Percentiles rank a stretch among this genome's conserved stretches.
These are phyloP conservation scores for Mus spretus DNA, from an alignment of 2,797 vertebrate species.

Conservation along the genomic window DNA sequence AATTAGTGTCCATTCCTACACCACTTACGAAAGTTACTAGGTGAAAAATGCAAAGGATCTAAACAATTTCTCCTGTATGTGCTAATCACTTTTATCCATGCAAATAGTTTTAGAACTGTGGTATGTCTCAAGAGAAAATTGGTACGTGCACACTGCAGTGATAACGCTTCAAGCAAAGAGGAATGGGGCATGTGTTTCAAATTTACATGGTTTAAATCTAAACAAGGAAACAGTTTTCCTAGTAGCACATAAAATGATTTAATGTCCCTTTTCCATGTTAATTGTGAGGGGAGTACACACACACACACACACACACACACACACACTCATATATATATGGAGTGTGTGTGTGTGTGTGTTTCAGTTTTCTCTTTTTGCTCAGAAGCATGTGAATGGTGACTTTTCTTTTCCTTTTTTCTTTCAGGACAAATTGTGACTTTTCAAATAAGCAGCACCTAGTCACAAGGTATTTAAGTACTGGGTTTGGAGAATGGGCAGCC, in stretches of 20 bases:
- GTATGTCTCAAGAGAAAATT: not conserved
- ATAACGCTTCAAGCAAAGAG: not conserved
- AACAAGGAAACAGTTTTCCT: slow-evolving; percentile 42
- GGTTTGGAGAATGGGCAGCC: not conserved
- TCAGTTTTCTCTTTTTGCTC: not conserved
- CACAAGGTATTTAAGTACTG: not conserved
- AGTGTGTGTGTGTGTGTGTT: not conserved
- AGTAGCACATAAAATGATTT: not conserved
- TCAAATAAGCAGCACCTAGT: slow-evolving; percentile 35
- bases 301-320: too few species aligned
- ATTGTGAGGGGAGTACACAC: not conserved
- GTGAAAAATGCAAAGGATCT: not conserved
- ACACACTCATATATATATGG: too few species aligned
- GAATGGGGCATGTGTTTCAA: slow-evolving; percentile 40
- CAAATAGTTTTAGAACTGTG: slow-evolving; percentile 36
- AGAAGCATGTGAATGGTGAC: not conserved
- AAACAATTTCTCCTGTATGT: not conserved
- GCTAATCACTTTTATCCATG: slow-evolving; percentile 16
- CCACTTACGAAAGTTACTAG: not conserved
- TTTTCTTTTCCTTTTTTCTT: not conserved
- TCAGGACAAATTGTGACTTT: slow-evolving; percentile 8
- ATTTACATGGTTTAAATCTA: not conserved
- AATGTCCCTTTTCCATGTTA: slow-evolving; percentile 7
- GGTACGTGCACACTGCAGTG: slow-evolving; percentile 7
- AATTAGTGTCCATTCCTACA: not conserved